Percentiles rank a stretch among this genome's conserved stretches.
Evolutionary conservation across 2,113 vertebrate genomes (phyloP).

Genomic region (Anas platyrhynchos): DNA sequence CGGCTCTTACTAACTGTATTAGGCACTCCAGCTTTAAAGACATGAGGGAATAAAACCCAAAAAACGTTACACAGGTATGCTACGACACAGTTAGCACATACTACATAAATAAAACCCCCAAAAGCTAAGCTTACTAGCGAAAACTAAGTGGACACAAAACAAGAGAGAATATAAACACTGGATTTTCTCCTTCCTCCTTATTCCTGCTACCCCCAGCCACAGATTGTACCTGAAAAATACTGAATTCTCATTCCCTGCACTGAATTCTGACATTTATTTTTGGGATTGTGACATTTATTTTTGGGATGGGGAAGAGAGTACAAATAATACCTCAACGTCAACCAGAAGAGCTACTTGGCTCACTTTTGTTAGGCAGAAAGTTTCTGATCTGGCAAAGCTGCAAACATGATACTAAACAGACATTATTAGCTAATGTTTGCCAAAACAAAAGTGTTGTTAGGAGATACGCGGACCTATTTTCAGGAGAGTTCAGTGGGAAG

Average conservation of each 20-base stretch:
- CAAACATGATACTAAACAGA: neutral
- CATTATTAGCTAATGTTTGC: neutral
- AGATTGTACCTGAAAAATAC: neutral
- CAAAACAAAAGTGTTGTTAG: neutral
- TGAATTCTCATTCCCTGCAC: neutral
- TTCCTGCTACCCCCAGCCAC: neutral
- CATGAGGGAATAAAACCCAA: slow-evolving; percentile 9
- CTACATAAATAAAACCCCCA: neutral
- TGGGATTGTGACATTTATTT: neutral
- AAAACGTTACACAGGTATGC: neutral
- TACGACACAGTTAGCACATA: neutral
- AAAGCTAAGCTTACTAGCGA: neutral
- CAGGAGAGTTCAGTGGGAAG: neutral
- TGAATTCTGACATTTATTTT: neutral
- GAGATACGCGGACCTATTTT: neutral
- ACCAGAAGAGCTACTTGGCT: neutral
- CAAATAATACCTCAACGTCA: neutral
- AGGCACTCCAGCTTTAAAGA: slow-evolving; percentile 91
- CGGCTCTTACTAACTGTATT: slow-evolving; percentile 88
- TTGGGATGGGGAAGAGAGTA: neutral
- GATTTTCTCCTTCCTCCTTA: neutral
- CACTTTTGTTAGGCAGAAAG: neutral
- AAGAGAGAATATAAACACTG: neutral
- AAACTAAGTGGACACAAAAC: neutral
- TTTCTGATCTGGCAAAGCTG: neutral